phyloP scores from a whole-genome alignment of 1,140 invertebrate species.

The Rhagoletis zephyria region DNA sequence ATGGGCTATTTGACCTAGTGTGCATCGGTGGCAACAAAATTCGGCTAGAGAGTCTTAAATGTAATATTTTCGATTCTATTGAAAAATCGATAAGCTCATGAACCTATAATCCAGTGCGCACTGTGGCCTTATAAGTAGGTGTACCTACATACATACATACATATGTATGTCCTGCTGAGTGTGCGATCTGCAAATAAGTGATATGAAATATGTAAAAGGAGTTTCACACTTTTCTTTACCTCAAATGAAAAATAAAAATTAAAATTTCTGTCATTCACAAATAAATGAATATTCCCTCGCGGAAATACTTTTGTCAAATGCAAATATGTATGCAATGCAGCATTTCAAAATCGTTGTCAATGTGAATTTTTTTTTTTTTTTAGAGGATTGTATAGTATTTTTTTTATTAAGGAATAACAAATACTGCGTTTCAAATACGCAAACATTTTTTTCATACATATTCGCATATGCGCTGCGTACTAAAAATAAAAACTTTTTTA shows the following conservation, averaged over 20 bases:
- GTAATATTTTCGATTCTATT: too few species aligned
- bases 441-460: neutral
- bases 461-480: neutral
- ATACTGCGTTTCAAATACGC: neutral
- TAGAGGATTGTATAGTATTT: neutral
- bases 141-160: neutral
- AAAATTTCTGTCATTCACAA: neutral
- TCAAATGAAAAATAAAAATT: neutral
- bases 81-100: neutral
- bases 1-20: too few species aligned
- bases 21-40: too few species aligned
- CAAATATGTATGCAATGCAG: neutral
- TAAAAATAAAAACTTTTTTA: conserved; percentile 14
- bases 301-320: neutral
- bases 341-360: too few species aligned
- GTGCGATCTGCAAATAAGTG: neutral
- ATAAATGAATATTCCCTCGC: neutral
- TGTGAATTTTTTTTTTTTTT: too few species aligned
- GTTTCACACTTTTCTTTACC: neutral
- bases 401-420: neutral
- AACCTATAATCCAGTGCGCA: neutral
- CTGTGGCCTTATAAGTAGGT: neutral
- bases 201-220: neutral
- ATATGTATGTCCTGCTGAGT: neutral
- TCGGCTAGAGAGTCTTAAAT: too few species aligned